phyloP scores from a whole-genome alignment of 2,113 vertebrate species.

The Enhydra lutris region DNA sequence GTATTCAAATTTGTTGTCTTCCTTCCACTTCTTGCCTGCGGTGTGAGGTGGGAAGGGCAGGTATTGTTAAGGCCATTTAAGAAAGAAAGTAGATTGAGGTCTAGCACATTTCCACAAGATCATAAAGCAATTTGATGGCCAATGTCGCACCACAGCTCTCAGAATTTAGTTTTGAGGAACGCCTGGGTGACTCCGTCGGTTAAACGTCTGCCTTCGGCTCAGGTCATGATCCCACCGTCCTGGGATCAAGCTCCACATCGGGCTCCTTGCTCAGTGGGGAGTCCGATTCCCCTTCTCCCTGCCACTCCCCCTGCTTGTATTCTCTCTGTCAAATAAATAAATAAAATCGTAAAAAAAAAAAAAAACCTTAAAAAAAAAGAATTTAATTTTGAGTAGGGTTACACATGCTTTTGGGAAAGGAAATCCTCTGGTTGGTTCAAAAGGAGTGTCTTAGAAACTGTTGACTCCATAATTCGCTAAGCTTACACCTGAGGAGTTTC shows the following conservation, averaged over 20 bases:
- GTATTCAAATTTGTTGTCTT: neutral
- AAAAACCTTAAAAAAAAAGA: neutral
- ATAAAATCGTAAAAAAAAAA: too few species aligned
- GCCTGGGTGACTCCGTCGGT: too few species aligned
- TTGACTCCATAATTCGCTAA: neutral
- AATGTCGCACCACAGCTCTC: accelerated
- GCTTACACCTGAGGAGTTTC: neutral
- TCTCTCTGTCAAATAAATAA: too few species aligned
- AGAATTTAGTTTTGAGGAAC: neutral
- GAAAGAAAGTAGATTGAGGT: neutral
- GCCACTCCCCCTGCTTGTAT: too few species aligned
- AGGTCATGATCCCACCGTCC: too few species aligned
- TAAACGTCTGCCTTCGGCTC: too few species aligned
- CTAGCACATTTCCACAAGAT: neutral
- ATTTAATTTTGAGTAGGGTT: neutral
- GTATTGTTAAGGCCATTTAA: neutral
- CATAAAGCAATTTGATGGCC: neutral
- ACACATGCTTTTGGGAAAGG: neutral
- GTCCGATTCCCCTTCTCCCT: too few species aligned
- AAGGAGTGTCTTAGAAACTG: neutral
- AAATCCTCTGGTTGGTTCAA: neutral
- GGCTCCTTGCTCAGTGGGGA: too few species aligned
- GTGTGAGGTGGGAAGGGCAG: neutral
- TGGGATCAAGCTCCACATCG: too few species aligned
- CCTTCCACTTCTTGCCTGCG: neutral